These are phyloP conservation scores for Brachypalpus laphriformis DNA, from an alignment of 2,888 invertebrate genomes.

Conservation along the genomic window DNA sequence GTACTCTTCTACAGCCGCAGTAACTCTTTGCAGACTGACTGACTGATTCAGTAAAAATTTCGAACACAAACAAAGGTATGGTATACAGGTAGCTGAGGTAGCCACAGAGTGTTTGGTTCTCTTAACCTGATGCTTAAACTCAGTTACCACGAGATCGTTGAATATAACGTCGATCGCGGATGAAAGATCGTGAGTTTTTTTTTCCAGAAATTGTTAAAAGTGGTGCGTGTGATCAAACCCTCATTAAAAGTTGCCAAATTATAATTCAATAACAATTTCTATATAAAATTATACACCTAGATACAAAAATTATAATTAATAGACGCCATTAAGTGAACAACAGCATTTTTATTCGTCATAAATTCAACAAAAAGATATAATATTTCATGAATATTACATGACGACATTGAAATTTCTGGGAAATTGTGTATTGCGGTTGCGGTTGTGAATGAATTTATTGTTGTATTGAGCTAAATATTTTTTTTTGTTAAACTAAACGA, in stretches of 20 bases:
- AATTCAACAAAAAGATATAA: slow-evolving; percentile 1
- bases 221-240: slow-evolving; percentile 44
- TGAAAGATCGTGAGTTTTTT: slow-evolving; percentile 33
- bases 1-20: slow-evolving; percentile 24
- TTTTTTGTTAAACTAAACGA: slow-evolving; percentile 26
- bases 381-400: slow-evolving; percentile 46
- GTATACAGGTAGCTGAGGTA: slow-evolving; percentile 19
- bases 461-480: slow-evolving; percentile 12
- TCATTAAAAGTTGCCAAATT: slow-evolving; percentile 2
- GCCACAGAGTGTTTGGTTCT: slow-evolving; percentile 38
- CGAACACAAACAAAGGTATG: slow-evolving; percentile 58
- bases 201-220: slow-evolving; percentile 4
- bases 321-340: slow-evolving; percentile 8
- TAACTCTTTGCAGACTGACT: slow-evolving; percentile 52
- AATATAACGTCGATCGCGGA: slow-evolving; percentile 58
- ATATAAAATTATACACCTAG: background rate
- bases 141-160: slow-evolving; percentile 65
- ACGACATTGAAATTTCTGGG: slow-evolving; percentile 57
- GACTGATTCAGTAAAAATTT: slow-evolving; percentile 64
- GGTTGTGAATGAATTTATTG: slow-evolving; percentile 52
- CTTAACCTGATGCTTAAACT: slow-evolving; percentile 45
- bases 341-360: background rate
- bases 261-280: background rate
- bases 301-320: background rate
- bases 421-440: slow-evolving; percentile 39